phyloP scores from a whole-genome alignment of 2,888 invertebrate genomes.

The Litoditis marina region DNA sequence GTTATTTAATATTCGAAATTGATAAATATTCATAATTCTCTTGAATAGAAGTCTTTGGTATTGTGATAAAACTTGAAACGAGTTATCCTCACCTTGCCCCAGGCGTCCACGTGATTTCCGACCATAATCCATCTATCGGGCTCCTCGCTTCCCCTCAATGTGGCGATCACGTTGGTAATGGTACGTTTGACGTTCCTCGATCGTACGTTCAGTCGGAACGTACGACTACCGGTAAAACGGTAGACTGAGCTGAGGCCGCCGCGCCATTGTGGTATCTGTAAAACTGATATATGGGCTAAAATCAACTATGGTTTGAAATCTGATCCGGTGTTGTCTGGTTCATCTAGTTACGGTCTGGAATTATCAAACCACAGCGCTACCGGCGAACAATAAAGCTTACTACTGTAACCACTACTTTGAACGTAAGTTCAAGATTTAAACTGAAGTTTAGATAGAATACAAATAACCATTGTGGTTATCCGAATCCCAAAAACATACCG shows the following conservation, averaged over 20 bases:
- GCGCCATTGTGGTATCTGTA: slow-evolving; percentile 26
- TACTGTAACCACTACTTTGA: too few species aligned
- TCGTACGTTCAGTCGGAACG: slow-evolving; percentile 29
- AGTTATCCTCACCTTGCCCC: slow-evolving; percentile 60
- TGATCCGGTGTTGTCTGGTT: too few species aligned
- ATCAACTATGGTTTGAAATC: not conserved
- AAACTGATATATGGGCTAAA: not conserved
- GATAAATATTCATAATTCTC: too few species aligned
- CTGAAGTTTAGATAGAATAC: too few species aligned
- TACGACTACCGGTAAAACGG: slow-evolving; percentile 51
- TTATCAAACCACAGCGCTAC: too few species aligned
- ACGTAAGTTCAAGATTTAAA: too few species aligned
- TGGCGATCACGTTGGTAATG: slow-evolving; percentile 62
- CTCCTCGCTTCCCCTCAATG: slow-evolving; percentile 59
- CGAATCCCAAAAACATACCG: slow-evolving; percentile 7
- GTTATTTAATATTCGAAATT: too few species aligned
- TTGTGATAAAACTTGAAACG: too few species aligned
- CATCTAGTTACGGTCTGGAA: too few species aligned
- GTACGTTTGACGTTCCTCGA: slow-evolving; percentile 22
- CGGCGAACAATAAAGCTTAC: too few species aligned
- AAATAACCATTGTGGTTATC: too few species aligned
- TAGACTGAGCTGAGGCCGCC: slow-evolving; percentile 38
- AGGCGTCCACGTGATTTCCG: slow-evolving; percentile 67
- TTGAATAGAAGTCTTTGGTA: too few species aligned
- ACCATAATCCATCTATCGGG: slow-evolving; percentile 66